Evolutionary conservation across 2,888 invertebrate species (phyloP), one percentile per base, ranked within the genome.

Genomic region (Lydus trimaculatus): DNA sequence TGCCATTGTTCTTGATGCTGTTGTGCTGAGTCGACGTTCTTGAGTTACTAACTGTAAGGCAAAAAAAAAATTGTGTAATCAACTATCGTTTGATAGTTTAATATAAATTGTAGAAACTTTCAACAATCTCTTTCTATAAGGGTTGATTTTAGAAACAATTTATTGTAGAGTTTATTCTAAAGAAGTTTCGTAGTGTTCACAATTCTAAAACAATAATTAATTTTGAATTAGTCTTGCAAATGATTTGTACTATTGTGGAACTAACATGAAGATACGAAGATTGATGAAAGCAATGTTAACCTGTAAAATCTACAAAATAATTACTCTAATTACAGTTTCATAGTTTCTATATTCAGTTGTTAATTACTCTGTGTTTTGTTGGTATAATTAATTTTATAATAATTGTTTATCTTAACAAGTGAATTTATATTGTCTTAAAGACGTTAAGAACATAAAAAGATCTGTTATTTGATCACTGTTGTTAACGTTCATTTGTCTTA

Each of bases 1-100:
- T 0, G 95, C 95, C 95, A 95, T 95, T 72, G 95, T 94, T 78
- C 95, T 88, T 52, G 95, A 94, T 17, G 94, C 94, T 75, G 91
- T 91, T 61, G 93, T 92, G 80, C 92, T 93, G 79, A 94, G 89
- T 66, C 92, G 90, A 78, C 94, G 88, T 82, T 91, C 91, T 78
- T 90, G 89, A 9, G 87, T 86, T 60, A 89, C 86, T 76, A 89
- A 80, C 90, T 90, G 84, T 31, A 83, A 83, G 68, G 69, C 76
- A 9, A 48, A 43, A 43, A 39, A 25, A 64, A 58, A 36, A 59
- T 64, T 52, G 31, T n/a, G n/a, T n/a, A n/a, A n/a, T n/a, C n/a
- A 31, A 31, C 33, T 28, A 60, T 31, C 15, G 5, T 8, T 33
- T 11, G 7, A 33, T 33, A 33, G 1, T 7, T 7, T 33, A 3